Conservation (phyloP, 1,140 invertebrate genomes). For the Pentalonia nigronervosa region DNA sequence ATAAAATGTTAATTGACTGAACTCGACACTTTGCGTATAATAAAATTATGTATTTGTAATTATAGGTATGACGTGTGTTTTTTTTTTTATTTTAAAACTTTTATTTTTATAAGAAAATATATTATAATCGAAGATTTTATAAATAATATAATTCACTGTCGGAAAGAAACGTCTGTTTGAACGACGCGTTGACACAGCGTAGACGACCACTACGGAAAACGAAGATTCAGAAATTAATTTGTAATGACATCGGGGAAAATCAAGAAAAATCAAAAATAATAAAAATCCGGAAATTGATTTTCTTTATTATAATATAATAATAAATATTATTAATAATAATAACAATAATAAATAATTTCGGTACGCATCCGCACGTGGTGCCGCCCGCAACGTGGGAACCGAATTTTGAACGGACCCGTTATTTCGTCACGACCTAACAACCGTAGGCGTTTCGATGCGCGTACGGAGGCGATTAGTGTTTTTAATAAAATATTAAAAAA, state of each 20-base stretch:
- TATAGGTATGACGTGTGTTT: too few species aligned
- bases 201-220: neutral
- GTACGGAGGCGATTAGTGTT: neutral
- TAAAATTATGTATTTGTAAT: too few species aligned
- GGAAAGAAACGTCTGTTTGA: too few species aligned
- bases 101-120: too few species aligned
- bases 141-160: too few species aligned
- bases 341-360: too few species aligned
- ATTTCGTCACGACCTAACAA: slow-evolving; percentile 31
- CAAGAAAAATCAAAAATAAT: too few species aligned
- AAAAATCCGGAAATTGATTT: neutral
- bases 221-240: neutral
- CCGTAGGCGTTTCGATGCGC: slow-evolving; percentile 18
- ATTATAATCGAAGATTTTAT: too few species aligned
- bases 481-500: neutral
- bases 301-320: neutral
- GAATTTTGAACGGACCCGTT: neutral
- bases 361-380: too few species aligned
- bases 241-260: neutral
- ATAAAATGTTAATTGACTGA: too few species aligned
- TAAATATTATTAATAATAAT: neutral
- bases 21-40: too few species aligned
- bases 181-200: neutral
- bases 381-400: neutral
- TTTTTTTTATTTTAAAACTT: too few species aligned